Evolutionary conservation across 30 jellyfish, hydroid and myxozoan species (phyloP).

Genomic region (Hydractinia echinata): DNA sequence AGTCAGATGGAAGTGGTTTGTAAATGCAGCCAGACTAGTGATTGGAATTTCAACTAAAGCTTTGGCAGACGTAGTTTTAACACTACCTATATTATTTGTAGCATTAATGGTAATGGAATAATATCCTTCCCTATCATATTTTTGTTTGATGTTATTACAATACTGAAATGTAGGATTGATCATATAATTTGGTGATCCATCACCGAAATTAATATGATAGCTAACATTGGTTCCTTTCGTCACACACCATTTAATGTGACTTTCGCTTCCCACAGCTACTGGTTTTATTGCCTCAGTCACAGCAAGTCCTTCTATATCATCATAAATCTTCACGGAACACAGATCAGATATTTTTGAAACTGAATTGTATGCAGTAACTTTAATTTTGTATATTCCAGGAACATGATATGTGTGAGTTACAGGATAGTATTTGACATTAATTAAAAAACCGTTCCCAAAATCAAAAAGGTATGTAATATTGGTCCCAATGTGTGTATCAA

Average conservation of each 20-base stretch:
- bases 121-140: slow-evolving; percentile 39
- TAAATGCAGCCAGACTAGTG: slow-evolving; percentile 11
- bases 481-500: slow-evolving; percentile 66
- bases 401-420: slow-evolving; percentile 21
- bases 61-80: slow-evolving; percentile 3
- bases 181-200: slow-evolving; percentile 37
- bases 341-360: slow-evolving; percentile 40
- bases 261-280: slow-evolving; percentile 46
- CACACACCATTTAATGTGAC: slow-evolving; percentile 58
- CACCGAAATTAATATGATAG: slow-evolving; percentile 66
- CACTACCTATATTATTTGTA: slow-evolving; percentile 33
- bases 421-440: not conserved
- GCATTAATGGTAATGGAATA: slow-evolving; percentile 56
- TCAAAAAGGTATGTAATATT: slow-evolving; percentile 71
- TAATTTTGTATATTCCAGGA: slow-evolving; percentile 68
- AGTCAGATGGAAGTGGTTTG: slow-evolving; percentile 44
- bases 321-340: slow-evolving; percentile 44
- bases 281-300: slow-evolving; percentile 44
- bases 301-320: slow-evolving; percentile 45
- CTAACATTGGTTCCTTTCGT: slow-evolving; percentile 75
- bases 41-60: slow-evolving; percentile 73
- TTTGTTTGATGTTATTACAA: slow-evolving; percentile 20
- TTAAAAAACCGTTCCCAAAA: slow-evolving; percentile 50
- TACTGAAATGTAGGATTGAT: not conserved
- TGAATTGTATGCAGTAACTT: slow-evolving; percentile 53